Evolutionary conservation across 2,113 vertebrate species (phyloP).

Genomic region (Arvicanthis niloticus): DNA sequence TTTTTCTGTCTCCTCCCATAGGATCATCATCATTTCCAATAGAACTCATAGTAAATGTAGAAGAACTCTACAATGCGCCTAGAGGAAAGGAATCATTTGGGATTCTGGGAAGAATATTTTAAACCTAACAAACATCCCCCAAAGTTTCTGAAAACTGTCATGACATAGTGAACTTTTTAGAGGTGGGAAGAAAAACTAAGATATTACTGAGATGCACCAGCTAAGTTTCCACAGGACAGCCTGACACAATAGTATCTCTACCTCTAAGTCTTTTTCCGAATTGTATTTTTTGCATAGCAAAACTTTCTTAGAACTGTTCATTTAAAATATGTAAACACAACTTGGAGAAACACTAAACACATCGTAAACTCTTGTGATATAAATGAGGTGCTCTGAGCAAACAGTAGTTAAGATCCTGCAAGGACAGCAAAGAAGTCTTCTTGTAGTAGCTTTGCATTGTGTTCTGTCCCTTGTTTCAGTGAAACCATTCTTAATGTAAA

Average conservation of each 20-base stretch:
- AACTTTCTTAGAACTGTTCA: not conserved
- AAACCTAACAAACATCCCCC: not conserved
- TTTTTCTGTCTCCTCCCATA: not conserved
- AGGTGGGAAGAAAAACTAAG: not conserved
- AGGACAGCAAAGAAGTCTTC: not conserved
- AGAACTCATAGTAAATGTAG: conserved; percentile 55
- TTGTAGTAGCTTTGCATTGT: not conserved
- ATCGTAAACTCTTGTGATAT: conserved; percentile 5
- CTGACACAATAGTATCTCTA: not conserved
- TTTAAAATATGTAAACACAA: conserved; percentile 41
- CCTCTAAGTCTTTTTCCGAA: not conserved
- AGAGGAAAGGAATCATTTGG: conserved; percentile 58
- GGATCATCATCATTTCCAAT: conserved; percentile 33
- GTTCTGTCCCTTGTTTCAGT: not conserved
- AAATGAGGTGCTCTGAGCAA: not conserved
- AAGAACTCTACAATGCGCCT: conserved; percentile 38
- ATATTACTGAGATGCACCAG: not conserved
- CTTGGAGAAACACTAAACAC: not conserved
- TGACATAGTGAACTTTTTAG: conserved; percentile 38
- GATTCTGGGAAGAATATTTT: conserved; percentile 69
- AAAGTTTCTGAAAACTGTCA: conserved; percentile 67
- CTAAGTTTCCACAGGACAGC: not conserved
- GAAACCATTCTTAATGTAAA: not conserved
- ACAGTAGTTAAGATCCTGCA: not conserved
- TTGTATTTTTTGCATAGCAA: conserved; percentile 19